Conservation (phyloP, 2,888 invertebrate species). For the Autographa gamma region DNA sequence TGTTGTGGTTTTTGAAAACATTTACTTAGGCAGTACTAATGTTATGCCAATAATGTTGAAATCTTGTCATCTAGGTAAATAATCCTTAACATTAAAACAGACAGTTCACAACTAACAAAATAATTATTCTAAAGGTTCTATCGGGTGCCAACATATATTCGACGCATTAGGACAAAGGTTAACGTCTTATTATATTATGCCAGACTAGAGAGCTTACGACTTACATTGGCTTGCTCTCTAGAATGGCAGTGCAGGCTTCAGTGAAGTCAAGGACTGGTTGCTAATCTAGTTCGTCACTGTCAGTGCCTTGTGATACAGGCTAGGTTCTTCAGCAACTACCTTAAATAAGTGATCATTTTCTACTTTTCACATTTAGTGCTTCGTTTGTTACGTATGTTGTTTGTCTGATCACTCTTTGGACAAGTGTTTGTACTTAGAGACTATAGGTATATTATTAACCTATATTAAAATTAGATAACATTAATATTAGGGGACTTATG, state of each 20-base stretch:
- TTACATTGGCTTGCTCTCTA: constrained; percentile 63
- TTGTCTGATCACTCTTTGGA: constrained; percentile 62
- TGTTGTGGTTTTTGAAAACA: constrained; percentile 63
- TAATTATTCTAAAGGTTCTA: constrained; percentile 48
- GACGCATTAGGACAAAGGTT: constrained; percentile 54
- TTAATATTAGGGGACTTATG: constrained; percentile 27
- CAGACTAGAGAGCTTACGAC: constrained; percentile 65
- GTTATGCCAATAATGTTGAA: constrained; percentile 57
- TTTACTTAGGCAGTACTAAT: constrained; percentile 72
- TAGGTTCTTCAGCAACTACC: constrained; percentile 75
- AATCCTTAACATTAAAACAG: constrained; percentile 33
- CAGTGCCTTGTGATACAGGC: constrained; percentile 79
- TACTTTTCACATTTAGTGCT: constrained; percentile 80
- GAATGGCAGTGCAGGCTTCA: constrained; percentile 75
- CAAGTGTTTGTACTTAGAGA: constrained; percentile 55
- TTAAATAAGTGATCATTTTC: constrained; percentile 73
- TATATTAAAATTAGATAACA: constrained; percentile 12
- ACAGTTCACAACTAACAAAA: constrained; percentile 53
- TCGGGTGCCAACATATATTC: constrained; percentile 68
- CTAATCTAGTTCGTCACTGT: constrained; percentile 74
- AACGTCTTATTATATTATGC: constrained; percentile 47
- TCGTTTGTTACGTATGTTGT: constrained; percentile 68
- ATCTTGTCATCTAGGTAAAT: constrained; percentile 38
- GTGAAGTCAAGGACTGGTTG: constrained; percentile 70
- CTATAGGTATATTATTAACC: constrained; percentile 22